Percentiles rank a stretch among this genome's conserved stretches.
phyloP scores from a whole-genome alignment of 53 echinoderm and acorn worm species.

The Paracentrotus lividus region DNA sequence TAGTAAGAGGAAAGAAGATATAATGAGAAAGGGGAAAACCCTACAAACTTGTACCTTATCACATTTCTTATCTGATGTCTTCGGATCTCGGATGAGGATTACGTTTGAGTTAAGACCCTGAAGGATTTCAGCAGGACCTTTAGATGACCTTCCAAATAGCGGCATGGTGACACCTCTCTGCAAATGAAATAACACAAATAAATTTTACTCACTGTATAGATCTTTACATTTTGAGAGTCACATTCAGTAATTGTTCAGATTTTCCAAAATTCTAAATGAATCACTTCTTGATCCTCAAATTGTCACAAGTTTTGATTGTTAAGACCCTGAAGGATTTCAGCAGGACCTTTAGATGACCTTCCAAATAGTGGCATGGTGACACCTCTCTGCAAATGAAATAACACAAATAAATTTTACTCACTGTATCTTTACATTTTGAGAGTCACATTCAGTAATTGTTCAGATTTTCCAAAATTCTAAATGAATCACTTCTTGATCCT shows the following conservation, averaged over 20 bases:
- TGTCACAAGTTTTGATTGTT: no score
- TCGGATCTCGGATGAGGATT: conserved; percentile 41
- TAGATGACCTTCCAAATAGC: conserved; percentile 83
- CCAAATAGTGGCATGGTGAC: conserved; percentile 92
- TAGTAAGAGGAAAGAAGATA: not conserved
- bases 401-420: not conserved
- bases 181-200: not conserved
- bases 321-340: conserved; percentile 76
- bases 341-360: conserved; percentile 78
- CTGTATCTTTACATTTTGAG: no score
- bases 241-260: no score
- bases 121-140: conserved; percentile 81
- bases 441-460: no score
- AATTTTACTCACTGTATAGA: no score
- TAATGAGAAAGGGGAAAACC: not conserved
- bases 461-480: no score
- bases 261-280: no score
- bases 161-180: conserved; percentile 76
- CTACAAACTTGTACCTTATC: conserved; percentile 98
- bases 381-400: not conserved
- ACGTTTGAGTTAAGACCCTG: conserved; percentile 67
- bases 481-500: no score
- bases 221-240: no score
- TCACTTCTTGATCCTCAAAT: no score
- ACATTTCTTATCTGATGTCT: conserved; percentile 79